Evolutionary conservation across 2,113 vertebrate species (phyloP).

Genomic region (Anas platyrhynchos): DNA sequence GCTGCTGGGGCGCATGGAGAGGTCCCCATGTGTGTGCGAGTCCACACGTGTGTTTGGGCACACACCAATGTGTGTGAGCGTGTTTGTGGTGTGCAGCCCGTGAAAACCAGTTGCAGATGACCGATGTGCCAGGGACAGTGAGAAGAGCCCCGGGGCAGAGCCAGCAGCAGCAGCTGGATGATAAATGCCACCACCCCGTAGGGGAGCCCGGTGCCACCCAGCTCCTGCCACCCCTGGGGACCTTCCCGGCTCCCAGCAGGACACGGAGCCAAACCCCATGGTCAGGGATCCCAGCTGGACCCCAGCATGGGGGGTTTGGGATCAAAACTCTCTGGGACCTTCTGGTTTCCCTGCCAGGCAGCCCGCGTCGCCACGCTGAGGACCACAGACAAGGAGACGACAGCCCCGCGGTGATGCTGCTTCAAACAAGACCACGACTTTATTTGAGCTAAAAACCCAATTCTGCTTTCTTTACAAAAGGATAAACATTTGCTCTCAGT

Average conservation of each 20-base stretch:
- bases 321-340: neutral
- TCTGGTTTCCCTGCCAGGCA: neutral
- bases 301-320: rapidly evolving
- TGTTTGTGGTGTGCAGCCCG: rapidly evolving
- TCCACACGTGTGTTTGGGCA: rapidly evolving
- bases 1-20: too few species aligned
- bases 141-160: neutral
- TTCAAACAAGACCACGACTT: conserved; percentile 69
- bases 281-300: neutral
- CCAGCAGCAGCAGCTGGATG: neutral
- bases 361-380: neutral
- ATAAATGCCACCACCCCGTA: rapidly evolving
- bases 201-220: neutral
- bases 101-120: rapidly evolving
- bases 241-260: neutral
- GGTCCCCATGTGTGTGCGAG: neutral
- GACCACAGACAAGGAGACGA: neutral
- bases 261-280: neutral
- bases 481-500: conserved; percentile 69
- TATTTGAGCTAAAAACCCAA: conserved; percentile 70
- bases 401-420: neutral
- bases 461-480: conserved; percentile 70
- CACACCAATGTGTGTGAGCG: rapidly evolving
- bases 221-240: neutral
- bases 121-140: neutral